Evolutionary conservation across 2,888 invertebrate genomes (phyloP).

Genomic region (Pelosia muscerda): DNA sequence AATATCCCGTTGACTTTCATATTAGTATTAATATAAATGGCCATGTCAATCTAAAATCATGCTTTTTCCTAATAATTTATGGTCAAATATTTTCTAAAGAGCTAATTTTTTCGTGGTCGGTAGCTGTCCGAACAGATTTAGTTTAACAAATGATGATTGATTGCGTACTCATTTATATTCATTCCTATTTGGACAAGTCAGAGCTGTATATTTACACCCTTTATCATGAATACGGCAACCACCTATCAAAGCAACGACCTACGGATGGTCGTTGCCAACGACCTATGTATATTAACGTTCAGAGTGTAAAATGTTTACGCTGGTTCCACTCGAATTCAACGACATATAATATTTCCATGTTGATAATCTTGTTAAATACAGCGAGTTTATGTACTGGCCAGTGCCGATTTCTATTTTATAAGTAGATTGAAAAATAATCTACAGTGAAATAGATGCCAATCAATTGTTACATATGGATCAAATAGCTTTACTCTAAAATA

Average conservation of each 20-base stretch:
- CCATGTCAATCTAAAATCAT: too few species aligned
- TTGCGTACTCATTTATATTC: background rate
- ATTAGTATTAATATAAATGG: too few species aligned
- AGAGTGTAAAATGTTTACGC: slow-evolving; percentile 15
- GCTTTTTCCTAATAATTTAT: too few species aligned
- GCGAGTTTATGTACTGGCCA: too few species aligned
- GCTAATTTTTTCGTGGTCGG: background rate
- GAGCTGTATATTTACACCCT: slow-evolving; percentile 8
- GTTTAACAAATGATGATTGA: background rate
- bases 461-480: too few species aligned
- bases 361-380: too few species aligned
- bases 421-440: too few species aligned
- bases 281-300: slow-evolving; percentile 6
- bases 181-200: background rate
- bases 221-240: background rate
- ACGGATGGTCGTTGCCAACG: too few species aligned
- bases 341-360: background rate
- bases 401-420: too few species aligned
- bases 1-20: too few species aligned
- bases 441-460: too few species aligned
- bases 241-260: background rate
- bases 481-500: too few species aligned
- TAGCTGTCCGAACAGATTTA: background rate
- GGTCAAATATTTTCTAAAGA: background rate
- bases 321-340: background rate